Percentiles rank a stretch among this genome's conserved stretches.
Evolutionary conservation across 2,888 invertebrate species (phyloP).

Genomic region (Xestobium rufovillosum): DNA sequence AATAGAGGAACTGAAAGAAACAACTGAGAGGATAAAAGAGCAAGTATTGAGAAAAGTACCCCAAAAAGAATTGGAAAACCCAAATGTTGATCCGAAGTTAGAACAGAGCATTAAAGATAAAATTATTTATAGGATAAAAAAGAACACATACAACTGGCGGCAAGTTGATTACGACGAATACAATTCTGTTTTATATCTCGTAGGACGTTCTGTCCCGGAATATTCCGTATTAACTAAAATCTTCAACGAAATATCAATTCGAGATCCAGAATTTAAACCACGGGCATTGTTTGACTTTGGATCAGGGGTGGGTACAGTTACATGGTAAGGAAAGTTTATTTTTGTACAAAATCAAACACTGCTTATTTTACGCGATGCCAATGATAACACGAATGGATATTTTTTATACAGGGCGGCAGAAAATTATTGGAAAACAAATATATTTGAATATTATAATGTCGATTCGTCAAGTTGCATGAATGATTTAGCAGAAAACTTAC

Average conservation of each 20-base stretch:
- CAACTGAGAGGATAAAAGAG: constrained; percentile 42
- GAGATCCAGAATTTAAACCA: constrained; percentile 64
- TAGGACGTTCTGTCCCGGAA: constrained; percentile 64
- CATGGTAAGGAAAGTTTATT: constrained; percentile 61
- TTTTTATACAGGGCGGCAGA: constrained; percentile 53
- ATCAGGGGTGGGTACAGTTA: constrained; percentile 79
- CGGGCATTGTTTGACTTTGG: constrained; percentile 82
- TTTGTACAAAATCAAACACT: no score
- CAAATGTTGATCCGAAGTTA: constrained; percentile 42
- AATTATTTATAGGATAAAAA: constrained; percentile 51
- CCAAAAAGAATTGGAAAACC: constrained; percentile 39
- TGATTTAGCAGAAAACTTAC: constrained; percentile 65
- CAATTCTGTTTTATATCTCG: constrained; percentile 61
- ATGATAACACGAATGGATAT: no score
- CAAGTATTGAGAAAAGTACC: constrained; percentile 26
- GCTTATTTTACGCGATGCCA: no score
- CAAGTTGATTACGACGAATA: constrained; percentile 61
- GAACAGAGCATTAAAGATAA: constrained; percentile 48
- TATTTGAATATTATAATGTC: constrained; percentile 79
- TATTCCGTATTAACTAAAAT: constrained; percentile 65
- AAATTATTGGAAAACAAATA: constrained; percentile 58
- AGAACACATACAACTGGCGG: constrained; percentile 65
- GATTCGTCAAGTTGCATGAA: constrained; percentile 79
- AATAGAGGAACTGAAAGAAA: constrained; percentile 44
- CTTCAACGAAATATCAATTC: constrained; percentile 62